Evolutionary conservation across 2,113 vertebrate genomes (phyloP).

Genomic region (Paratilapia polleni): DNA sequence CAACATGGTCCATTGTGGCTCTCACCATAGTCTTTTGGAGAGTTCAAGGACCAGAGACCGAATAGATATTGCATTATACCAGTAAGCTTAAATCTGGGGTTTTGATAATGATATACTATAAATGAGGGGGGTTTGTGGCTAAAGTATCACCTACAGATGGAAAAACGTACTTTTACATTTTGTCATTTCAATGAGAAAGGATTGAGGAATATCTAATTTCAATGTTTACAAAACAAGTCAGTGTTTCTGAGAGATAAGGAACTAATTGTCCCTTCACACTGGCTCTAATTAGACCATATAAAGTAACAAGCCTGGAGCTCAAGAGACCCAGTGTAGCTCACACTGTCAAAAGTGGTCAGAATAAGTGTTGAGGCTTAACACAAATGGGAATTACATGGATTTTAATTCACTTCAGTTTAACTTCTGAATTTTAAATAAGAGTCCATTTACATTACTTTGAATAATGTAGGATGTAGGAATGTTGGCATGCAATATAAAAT

Average conservation of each 20-base stretch:
- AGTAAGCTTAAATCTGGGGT: too few relatives aligned
- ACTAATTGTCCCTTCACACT: neutral
- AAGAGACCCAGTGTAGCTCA: neutral
- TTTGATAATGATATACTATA: neutral
- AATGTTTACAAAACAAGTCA: neutral
- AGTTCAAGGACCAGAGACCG: too few relatives aligned
- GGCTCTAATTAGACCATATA: neutral
- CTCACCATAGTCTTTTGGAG: too few relatives aligned
- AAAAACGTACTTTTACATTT: neutral
- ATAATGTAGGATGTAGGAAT: neutral
- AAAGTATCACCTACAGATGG: neutral
- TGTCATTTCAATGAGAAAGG: neutral
- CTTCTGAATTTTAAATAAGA: neutral
- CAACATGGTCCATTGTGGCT: too few relatives aligned
- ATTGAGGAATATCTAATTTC: neutral
- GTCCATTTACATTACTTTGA: neutral
- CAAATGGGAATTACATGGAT: slow-evolving; percentile 1
- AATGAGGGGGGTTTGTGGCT: too few relatives aligned
- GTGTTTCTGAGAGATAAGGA: neutral
- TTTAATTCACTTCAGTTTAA: neutral
- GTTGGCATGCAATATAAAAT: neutral
- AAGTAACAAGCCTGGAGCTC: neutral
- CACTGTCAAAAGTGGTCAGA: neutral
- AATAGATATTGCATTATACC: too few relatives aligned
- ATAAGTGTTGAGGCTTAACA: neutral